Percentiles rank a stretch among this genome's conserved stretches.
phyloP scores from a whole-genome alignment of 2,113 vertebrate species.

The Turdus rufiventris region DNA sequence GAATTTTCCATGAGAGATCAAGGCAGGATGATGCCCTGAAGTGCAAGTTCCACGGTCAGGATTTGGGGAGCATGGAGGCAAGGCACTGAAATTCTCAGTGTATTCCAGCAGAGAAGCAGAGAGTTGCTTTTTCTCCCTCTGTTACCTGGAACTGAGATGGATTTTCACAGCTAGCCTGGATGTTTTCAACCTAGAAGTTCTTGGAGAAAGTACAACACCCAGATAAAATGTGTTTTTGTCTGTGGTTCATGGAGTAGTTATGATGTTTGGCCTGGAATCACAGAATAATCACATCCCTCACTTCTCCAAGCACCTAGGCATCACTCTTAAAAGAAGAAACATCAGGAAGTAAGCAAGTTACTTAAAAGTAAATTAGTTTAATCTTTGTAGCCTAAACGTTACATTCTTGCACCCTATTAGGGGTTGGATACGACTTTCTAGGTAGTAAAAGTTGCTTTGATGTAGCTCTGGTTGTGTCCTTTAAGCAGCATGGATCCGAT shows the following conservation, averaged over 20 bases:
- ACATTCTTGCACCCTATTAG: constrained; percentile 61
- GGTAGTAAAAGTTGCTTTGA: constrained; percentile 62
- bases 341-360: constrained; percentile 63
- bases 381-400: constrained; percentile 69
- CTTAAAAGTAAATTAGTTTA: constrained; percentile 67
- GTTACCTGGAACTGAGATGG: background rate
- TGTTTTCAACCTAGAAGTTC: constrained; percentile 22
- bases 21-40: background rate
- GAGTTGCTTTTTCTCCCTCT: background rate
- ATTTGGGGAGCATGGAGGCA: background rate
- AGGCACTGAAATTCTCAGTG: background rate
- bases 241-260: constrained; percentile 4
- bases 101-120: background rate
- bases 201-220: constrained; percentile 19
- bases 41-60: rapidly evolving
- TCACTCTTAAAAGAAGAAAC: constrained; percentile 47
- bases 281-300: background rate
- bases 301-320: constrained; percentile 48
- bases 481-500: background rate
- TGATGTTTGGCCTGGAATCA: background rate
- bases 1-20: rapidly evolving
- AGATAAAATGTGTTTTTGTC: constrained; percentile 41
- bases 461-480: constrained; percentile 5
- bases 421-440: constrained; percentile 32
- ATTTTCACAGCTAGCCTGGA: background rate